These are phyloP conservation scores for Aphelenchoides avenae DNA, from an alignment of 1,140 invertebrate species.

Conservation along the genomic window DNA sequence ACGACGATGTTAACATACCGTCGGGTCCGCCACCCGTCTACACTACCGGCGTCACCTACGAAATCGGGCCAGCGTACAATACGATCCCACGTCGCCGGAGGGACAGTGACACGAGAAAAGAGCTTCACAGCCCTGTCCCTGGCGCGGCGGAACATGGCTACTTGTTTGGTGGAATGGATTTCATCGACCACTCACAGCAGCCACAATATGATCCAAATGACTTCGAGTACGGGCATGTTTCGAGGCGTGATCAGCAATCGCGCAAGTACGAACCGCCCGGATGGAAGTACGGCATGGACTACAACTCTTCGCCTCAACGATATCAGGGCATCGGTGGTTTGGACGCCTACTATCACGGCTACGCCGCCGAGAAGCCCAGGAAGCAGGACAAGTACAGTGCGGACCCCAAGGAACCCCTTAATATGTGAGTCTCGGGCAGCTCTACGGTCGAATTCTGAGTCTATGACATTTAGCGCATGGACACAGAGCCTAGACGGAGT, in stretches of 20 bases:
- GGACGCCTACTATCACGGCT: constrained; percentile 25
- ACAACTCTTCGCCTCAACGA: constrained; percentile 15
- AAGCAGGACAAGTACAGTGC: constrained; percentile 41
- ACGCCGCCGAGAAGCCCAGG: constrained; percentile 12
- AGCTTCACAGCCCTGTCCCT: constrained; percentile 30
- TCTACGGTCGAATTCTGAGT: no score
- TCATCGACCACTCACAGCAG: constrained; percentile 31
- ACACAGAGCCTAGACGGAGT: constrained; percentile 20
- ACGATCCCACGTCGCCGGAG: background rate
- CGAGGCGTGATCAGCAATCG: constrained; percentile 12
- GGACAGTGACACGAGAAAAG: background rate
- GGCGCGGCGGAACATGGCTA: constrained; percentile 48
- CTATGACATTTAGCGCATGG: no score
- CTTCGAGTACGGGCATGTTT: constrained; percentile 11
- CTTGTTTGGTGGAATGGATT: constrained; percentile 56
- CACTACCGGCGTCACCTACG: no score
- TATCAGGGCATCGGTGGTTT: constrained; percentile 11
- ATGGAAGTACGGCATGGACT: constrained; percentile 37
- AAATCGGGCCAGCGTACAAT: no score
- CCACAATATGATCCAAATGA: constrained; percentile 11
- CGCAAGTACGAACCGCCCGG: constrained; percentile 19
- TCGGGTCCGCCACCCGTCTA: no score
- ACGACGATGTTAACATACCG: no score
- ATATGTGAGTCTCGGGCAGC: constrained; percentile 34
- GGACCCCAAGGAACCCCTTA: constrained; percentile 44